Conservation (phyloP, 2,797 vertebrate genomes). For the Centropyge bicolor region DNA sequence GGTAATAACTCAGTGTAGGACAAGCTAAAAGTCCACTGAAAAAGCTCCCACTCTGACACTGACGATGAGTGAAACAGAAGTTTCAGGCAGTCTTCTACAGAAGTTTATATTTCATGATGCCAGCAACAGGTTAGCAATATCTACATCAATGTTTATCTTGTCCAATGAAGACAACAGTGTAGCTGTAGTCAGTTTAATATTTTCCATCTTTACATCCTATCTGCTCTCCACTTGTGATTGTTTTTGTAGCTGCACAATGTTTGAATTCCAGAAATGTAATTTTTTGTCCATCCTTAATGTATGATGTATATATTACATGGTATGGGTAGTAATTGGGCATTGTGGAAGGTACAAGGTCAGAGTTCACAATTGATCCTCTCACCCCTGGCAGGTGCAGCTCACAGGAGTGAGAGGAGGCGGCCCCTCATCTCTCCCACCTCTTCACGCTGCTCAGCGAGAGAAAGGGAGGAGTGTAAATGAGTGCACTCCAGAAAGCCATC, state of each 20-base stretch:
- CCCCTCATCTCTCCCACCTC: conserved; percentile 87
- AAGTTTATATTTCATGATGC: neutral
- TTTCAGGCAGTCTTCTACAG: neutral
- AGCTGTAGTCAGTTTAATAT: neutral
- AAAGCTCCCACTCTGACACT: neutral
- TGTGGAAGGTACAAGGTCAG: conserved; percentile 82
- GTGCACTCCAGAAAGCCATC: conserved; percentile 88
- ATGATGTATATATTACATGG: conserved; percentile 74
- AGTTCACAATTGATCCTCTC: conserved; percentile 83
- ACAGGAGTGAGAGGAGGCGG: conserved; percentile 84
- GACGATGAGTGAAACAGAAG: neutral
- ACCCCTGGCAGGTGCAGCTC: conserved; percentile 86
- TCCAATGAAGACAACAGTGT: neutral
- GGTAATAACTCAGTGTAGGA: conserved; percentile 36
- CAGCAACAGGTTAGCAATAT: neutral
- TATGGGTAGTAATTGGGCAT: conserved; percentile 65
- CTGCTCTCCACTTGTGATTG: neutral
- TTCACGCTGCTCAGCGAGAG: conserved; percentile 88
- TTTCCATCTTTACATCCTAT: conserved; percentile 6
- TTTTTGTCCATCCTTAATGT: conserved; percentile 31
- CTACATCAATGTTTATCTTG: neutral
- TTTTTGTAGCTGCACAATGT: conserved; percentile 27
- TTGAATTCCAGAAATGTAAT: conserved; percentile 14
- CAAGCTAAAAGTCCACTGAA: conserved; percentile 1
- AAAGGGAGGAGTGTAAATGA: conserved; percentile 89